These are phyloP conservation scores for Chelidonichthys spinosus DNA, from an alignment of 2,797 vertebrate species.

Conservation along the genomic window DNA sequence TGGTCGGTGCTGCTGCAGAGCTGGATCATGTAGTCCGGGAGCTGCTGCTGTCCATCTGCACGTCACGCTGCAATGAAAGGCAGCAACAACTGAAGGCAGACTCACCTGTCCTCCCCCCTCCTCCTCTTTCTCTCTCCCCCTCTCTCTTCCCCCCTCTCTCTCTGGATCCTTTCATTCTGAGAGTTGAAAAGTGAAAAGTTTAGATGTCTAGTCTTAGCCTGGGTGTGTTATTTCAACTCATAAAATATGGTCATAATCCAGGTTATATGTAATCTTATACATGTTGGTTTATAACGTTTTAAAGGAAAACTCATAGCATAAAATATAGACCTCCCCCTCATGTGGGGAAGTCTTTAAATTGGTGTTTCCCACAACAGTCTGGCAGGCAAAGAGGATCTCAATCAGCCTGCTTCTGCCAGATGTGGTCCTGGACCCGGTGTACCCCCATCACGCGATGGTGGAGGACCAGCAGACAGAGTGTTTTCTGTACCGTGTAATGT, in stretches of 20 bases:
- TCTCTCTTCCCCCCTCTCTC: neutral
- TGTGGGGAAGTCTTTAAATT: too few species aligned
- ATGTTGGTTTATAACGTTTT: too few species aligned
- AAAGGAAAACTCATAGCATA: too few species aligned
- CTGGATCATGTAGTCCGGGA: conserved; percentile 26
- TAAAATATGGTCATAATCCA: too few species aligned
- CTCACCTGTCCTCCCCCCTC: conserved; percentile 4
- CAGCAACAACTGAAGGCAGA: conserved; percentile 27
- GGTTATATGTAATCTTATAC: too few species aligned
- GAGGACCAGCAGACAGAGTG: conserved; percentile 20
- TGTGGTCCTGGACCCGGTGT: conserved; percentile 9
- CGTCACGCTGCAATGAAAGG: conserved; percentile 29
- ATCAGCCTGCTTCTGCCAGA: neutral
- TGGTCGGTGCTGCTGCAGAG: neutral
- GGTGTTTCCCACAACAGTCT: neutral
- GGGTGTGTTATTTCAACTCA: too few species aligned
- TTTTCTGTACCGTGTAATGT: conserved; percentile 36
- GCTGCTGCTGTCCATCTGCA: conserved; percentile 38
- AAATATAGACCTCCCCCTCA: too few species aligned
- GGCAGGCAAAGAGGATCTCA: neutral
- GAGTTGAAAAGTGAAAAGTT: neutral
- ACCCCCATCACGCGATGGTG: neutral
- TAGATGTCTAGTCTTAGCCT: too few species aligned
- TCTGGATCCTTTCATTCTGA: neutral
- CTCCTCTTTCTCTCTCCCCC: neutral